Evolutionary conservation across 2,113 vertebrate species (phyloP).

Genomic region (Bufo bufo): DNA sequence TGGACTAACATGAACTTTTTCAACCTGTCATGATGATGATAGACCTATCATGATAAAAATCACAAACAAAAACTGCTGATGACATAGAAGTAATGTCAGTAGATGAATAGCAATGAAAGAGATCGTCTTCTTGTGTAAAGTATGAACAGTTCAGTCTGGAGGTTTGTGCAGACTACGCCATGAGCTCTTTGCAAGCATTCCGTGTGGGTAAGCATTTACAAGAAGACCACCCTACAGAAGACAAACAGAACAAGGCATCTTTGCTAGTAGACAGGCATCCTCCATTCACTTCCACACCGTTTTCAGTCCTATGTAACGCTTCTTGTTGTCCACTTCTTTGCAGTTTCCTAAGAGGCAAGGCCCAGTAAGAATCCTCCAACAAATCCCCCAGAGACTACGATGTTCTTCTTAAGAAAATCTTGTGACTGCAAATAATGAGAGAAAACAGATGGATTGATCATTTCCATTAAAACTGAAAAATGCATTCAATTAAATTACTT

Average conservation of each 20-base stretch:
- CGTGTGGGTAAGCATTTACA: constrained; percentile 28
- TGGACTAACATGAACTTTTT: background rate
- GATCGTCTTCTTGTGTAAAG: background rate
- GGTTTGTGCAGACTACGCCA: background rate
- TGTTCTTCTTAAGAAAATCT: constrained; percentile 97
- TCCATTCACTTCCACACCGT: constrained; percentile 8
- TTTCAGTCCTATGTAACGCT: constrained; percentile 19
- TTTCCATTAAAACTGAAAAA: background rate
- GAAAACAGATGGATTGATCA: background rate
- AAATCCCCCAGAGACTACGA: constrained; percentile 93
- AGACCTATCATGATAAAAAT: background rate
- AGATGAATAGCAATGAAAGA: constrained; percentile 15
- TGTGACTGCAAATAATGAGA: constrained; percentile 81
- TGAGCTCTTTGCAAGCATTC: constrained; percentile 34
- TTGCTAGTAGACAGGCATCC: background rate
- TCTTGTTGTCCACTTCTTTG: background rate
- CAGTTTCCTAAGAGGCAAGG: constrained; percentile 83
- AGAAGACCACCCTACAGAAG: constrained; percentile 13
- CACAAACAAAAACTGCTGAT: background rate
- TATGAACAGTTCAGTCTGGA: constrained; percentile 25
- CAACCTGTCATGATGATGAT: background rate
- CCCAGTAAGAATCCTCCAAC: constrained; percentile 95
- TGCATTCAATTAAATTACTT: background rate
- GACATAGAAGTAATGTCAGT: background rate
- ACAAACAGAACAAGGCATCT: constrained; percentile 25